Base-by-base conservation (phyloP, 1,140 invertebrate genomes). In the Drosophila pallidifrons region DNA sequence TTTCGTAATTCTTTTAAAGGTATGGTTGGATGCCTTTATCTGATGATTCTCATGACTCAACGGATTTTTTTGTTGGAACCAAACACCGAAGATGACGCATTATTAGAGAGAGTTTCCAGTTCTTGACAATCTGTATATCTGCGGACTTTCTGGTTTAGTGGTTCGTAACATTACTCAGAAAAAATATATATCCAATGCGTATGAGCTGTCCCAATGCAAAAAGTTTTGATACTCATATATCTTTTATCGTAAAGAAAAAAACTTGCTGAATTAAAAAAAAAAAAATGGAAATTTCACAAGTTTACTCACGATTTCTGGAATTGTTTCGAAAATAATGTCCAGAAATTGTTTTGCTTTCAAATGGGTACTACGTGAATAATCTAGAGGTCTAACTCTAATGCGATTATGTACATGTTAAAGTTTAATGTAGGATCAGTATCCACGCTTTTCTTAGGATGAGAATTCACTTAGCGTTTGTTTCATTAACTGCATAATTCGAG, bases 401-500 rank as follows among this genome's bases (percentile, higher is more conserved):
- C n/a, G 41, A 46, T 63, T 11, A 71, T n/a, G 6, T 35, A 55
- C 30, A 63, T 63, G 68, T 38, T 8, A 54, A 69, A 15, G 6
- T 55, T 13, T 45, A n/a, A 45, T 25, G 10, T n/a, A 28, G 54
- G 3, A 66, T 41, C 11, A 32, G 25, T 67, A 51, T 58, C 46
- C 20, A 38, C n/a, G 11, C 16, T 16, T 60, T 52, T 1, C 25
- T 20, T 28, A n/a, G 54, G 55, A 69, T 25, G 55, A 43, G 30
- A 49, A 76, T 70, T 61, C 45, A 70, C 75, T 81, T 63, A 71
- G 60, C 54, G 68, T 79, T 86, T 86, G 64, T 77, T 80, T 73
- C 76, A 87, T 86, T 86, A 86, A 77, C 79, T 82, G 82, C 61
- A 82, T 87, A 88, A 82, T 86, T 86, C 68, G 77, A 70, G 82